Evolutionary conservation across 2,113 vertebrate species (phyloP).

Genomic region (Furnarius figulus): DNA sequence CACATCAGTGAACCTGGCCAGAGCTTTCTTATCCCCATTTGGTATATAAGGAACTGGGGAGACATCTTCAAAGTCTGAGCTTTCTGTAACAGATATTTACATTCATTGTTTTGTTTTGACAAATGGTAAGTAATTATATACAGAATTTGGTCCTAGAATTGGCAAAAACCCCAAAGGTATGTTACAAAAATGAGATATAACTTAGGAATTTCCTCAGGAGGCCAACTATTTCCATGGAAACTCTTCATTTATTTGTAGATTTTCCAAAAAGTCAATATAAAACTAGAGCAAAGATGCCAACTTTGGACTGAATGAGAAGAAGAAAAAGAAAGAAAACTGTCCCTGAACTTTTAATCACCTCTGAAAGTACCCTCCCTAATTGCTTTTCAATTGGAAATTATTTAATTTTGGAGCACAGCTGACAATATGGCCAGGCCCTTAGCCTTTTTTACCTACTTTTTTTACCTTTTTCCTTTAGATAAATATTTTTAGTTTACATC

Average conservation of each 20-base stretch:
- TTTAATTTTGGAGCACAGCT: background rate
- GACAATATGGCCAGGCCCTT: background rate
- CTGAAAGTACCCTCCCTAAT: fast-evolving
- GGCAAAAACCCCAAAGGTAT: background rate
- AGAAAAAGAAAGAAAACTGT: background rate
- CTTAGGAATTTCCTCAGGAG: background rate
- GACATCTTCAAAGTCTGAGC: background rate
- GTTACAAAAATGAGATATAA: background rate
- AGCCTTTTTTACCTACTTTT: background rate
- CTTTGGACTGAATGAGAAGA: background rate
- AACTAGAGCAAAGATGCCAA: background rate
- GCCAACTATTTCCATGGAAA: background rate
- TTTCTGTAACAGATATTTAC: background rate
- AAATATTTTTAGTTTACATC: background rate
- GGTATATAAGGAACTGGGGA: background rate
- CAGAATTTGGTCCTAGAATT: background rate
- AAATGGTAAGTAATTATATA: background rate
- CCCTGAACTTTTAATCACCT: background rate
- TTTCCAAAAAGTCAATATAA: background rate
- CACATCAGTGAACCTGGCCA: background rate
- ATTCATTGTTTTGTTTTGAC: background rate
- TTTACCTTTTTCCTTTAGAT: background rate
- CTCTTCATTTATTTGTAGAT: background rate
- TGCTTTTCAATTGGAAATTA: background rate
- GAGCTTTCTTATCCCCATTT: background rate